Conservation (phyloP, 2,113 vertebrate species). For the Gymnarchus niloticus region DNA sequence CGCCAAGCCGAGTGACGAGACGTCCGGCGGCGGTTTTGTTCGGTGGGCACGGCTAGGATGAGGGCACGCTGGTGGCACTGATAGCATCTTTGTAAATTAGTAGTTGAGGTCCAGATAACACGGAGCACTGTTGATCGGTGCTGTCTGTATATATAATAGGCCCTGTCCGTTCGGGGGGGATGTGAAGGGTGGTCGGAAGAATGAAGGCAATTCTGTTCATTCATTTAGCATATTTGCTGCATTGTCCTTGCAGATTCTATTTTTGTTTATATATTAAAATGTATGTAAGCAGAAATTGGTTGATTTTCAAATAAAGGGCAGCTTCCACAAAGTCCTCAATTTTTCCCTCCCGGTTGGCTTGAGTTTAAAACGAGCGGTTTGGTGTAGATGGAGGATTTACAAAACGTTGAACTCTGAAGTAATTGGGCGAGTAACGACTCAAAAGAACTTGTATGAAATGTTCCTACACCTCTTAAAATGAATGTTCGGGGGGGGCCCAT, state of each 20-base stretch:
- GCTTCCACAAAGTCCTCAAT: slow-evolving; percentile 72
- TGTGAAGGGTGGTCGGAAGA: slow-evolving; percentile 66
- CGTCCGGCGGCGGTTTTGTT: not conserved
- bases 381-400: not conserved
- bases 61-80: slow-evolving; percentile 39
- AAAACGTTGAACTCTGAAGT: not conserved
- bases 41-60: slow-evolving; percentile 26
- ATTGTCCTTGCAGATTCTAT: slow-evolving; percentile 92
- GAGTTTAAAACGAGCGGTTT: not conserved
- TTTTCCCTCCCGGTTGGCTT: not conserved
- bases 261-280: slow-evolving; percentile 81
- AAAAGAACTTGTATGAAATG: not conserved
- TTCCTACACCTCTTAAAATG: slow-evolving; percentile 5
- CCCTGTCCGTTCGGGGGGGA: slow-evolving; percentile 55
- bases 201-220: slow-evolving; percentile 84
- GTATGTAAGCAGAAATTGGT: slow-evolving; percentile 84
- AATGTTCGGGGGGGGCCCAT: not conserved
- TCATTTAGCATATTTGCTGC: slow-evolving; percentile 82
- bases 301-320: slow-evolving; percentile 96
- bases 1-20: slow-evolving; percentile 11
- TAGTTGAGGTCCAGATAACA: slow-evolving; percentile 55
- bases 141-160: slow-evolving; percentile 79
- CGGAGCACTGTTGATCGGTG: slow-evolving; percentile 86
- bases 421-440: not conserved
- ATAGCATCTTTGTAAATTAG: slow-evolving; percentile 56